Percentiles rank a stretch among this genome's conserved stretches.
phyloP scores from a whole-genome alignment of 2,888 invertebrate species.

The Noctua janthe region DNA sequence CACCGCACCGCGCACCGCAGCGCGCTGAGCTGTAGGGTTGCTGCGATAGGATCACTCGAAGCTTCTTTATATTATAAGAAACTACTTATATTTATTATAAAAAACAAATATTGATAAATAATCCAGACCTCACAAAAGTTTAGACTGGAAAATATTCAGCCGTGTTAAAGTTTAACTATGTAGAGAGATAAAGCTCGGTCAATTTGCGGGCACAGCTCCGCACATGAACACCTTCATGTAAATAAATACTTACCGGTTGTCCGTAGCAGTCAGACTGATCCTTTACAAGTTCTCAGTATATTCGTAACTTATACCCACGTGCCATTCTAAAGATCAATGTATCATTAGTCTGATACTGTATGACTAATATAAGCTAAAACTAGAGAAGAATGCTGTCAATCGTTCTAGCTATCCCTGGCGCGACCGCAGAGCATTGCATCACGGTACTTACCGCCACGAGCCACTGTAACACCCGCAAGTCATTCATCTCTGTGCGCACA shows the following conservation, averaged over 20 bases:
- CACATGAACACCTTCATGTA: background rate
- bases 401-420: conserved; percentile 41
- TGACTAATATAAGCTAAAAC: background rate
- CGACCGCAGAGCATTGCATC: conserved; percentile 61
- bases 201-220: background rate
- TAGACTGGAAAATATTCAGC: background rate
- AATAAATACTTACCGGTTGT: background rate
- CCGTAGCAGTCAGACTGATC: background rate
- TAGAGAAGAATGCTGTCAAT: background rate
- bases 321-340: background rate
- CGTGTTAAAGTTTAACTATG: background rate
- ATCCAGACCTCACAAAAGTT: background rate
- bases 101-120: background rate
- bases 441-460: conserved; percentile 42
- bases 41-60: background rate
- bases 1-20: conserved; percentile 34
- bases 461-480: conserved; percentile 37
- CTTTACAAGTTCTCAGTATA: background rate
- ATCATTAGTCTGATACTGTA: background rate
- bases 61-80: background rate
- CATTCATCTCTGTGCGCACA: conserved; percentile 56
- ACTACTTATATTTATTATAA: background rate
- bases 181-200: background rate
- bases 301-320: background rate
- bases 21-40: conserved; percentile 36